Evolutionary conservation across 2,113 vertebrate genomes (phyloP).

Genomic region (Xenopus tropicalis): DNA sequence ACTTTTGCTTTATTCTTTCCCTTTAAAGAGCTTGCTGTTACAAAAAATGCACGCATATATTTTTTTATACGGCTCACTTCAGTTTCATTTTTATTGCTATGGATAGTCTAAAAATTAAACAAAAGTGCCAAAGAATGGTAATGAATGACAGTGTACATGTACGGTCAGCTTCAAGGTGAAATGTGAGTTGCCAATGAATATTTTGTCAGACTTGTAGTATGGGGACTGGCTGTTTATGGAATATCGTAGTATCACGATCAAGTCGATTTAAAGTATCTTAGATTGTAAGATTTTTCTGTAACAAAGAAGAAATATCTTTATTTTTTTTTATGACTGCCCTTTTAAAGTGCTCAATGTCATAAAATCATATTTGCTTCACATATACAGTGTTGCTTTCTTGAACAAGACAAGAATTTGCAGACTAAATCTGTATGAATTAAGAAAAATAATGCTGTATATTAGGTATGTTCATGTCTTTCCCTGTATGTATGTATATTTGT

Average conservation of each 20-base stretch:
- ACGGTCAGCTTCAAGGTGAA: background rate
- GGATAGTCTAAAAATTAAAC: background rate
- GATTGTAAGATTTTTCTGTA: background rate
- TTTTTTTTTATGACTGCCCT: too few species aligned
- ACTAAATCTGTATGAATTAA: constrained; percentile 5
- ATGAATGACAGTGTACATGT: too few species aligned
- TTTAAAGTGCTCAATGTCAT: background rate
- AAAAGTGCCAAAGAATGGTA: constrained; percentile 7
- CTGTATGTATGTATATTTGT: constrained; percentile 24
- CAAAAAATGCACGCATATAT: too few species aligned
- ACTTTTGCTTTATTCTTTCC: too few species aligned
- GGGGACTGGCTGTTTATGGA: background rate
- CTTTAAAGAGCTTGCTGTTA: too few species aligned
- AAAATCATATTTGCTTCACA: constrained; percentile 3
- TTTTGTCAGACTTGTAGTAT: background rate
- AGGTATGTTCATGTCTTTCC: constrained; percentile 18
- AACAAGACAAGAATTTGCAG: constrained; percentile 12
- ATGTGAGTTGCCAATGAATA: background rate
- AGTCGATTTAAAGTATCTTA: background rate
- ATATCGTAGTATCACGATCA: background rate
- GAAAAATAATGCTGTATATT: constrained; percentile 40
- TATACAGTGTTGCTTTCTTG: constrained; percentile 13
- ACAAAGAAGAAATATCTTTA: too few species aligned
- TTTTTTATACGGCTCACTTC: background rate
- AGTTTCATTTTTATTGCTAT: background rate